Evolutionary conservation across 2,797 vertebrate genomes (phyloP).

Genomic region (Hybognathus amarus): DNA sequence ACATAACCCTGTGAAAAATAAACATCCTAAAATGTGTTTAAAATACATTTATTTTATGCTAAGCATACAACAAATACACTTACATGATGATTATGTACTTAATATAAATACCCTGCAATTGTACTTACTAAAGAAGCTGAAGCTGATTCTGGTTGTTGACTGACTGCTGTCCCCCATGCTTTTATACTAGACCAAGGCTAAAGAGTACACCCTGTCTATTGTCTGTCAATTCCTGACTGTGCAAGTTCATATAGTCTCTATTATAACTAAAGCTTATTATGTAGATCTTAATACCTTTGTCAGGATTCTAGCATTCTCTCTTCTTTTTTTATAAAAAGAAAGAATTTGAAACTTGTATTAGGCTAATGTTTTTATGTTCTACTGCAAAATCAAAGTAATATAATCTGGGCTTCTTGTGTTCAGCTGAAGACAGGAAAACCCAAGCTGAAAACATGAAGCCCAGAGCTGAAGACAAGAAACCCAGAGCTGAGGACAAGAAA

Average conservation of each 20-base stretch:
- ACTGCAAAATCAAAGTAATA: neutral
- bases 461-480: too few relatives aligned
- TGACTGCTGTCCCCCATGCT: conserved; percentile 7
- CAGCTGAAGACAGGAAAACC: too few relatives aligned
- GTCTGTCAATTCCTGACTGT: conserved; percentile 47
- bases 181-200: conserved; percentile 28
- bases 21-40: too few relatives aligned
- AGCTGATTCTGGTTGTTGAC: conserved; percentile 46
- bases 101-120: too few relatives aligned
- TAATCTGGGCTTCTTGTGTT: too few relatives aligned
- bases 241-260: conserved; percentile 60
- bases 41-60: too few relatives aligned
- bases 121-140: conserved; percentile 2
- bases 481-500: too few relatives aligned
- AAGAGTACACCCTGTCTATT: conserved; percentile 14
- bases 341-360: neutral
- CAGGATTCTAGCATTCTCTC: neutral
- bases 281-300: neutral
- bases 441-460: too few relatives aligned
- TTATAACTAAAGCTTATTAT: conserved; percentile 28
- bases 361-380: neutral
- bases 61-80: too few relatives aligned
- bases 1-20: neutral
- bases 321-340: neutral
- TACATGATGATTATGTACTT: too few relatives aligned